A percentile compares a stretch with the other conserved stretches of the same genome.
Conservation (phyloP, 2,888 invertebrate genomes). For the Drosophila meridionalis region DNA sequence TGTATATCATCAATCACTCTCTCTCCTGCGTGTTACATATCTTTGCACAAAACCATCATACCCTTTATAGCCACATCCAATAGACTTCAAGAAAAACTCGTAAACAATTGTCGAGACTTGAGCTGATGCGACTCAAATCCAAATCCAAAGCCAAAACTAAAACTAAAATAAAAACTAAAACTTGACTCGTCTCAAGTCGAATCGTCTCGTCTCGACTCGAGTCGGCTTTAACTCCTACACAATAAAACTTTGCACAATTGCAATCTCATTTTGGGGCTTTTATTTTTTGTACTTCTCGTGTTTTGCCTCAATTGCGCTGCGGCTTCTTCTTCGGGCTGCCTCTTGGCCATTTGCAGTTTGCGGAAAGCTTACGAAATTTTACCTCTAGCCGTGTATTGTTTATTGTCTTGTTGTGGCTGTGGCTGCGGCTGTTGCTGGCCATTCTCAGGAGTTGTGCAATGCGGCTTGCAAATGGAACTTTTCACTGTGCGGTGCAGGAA, state of each 20-base stretch:
- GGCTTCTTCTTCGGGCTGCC: conserved; percentile 61
- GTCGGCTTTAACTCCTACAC: conserved; percentile 45
- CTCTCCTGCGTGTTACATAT: background rate
- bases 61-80: background rate
- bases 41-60: background rate
- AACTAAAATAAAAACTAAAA: conserved; percentile 3
- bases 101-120: conserved; percentile 43
- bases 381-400: conserved; percentile 40
- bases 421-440: conserved; percentile 8
- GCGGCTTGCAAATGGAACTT: conserved; percentile 8
- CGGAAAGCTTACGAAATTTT: conserved; percentile 59
- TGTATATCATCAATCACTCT: too few relatives aligned
- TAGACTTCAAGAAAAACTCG: conserved; percentile 21
- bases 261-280: conserved; percentile 37
- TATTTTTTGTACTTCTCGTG: background rate
- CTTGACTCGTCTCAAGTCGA: conserved; percentile 1
- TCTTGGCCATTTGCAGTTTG: conserved; percentile 55
- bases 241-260: conserved; percentile 51
- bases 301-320: conserved; percentile 37
- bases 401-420: conserved; percentile 36
- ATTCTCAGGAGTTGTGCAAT: conserved; percentile 67
- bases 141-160: conserved; percentile 6
- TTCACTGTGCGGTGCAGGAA: conserved; percentile 38
- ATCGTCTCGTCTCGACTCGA: background rate
- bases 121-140: conserved; percentile 12